These are phyloP conservation scores for Hecatera dysodea DNA, from an alignment of 2,888 invertebrate genomes.

Conservation along the genomic window DNA sequence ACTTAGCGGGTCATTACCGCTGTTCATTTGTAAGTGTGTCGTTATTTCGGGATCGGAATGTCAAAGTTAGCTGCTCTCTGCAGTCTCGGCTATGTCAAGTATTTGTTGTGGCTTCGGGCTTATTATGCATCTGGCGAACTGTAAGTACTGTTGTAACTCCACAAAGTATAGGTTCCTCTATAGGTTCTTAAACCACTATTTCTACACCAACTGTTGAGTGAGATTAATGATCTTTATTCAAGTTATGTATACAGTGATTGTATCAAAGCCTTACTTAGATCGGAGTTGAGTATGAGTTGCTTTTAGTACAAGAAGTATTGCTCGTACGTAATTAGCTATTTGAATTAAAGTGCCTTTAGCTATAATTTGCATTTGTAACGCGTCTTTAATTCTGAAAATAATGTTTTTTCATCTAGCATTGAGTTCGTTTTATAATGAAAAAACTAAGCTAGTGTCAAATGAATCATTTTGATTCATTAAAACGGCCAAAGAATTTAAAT, in stretches of 20 bases:
- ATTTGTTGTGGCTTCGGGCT: constrained; percentile 67
- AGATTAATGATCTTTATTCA: neutral
- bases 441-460: constrained; percentile 26
- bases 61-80: constrained; percentile 53
- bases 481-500: constrained; percentile 55
- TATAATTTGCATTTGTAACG: constrained; percentile 8
- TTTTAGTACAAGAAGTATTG: constrained; percentile 3
- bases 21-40: constrained; percentile 60
- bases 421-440: constrained; percentile 2
- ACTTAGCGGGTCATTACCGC: constrained; percentile 67
- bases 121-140: constrained; percentile 56
- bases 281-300: neutral
- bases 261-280: constrained; percentile 20
- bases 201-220: neutral
- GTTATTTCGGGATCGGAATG: constrained; percentile 71
- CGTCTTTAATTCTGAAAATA: constrained; percentile 4
- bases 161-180: neutral
- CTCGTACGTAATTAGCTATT: neutral
- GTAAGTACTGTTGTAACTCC: constrained; percentile 4
- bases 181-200: neutral
- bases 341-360: constrained; percentile 16
- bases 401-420: constrained; percentile 7
- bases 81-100: constrained; percentile 52
- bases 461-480: constrained; percentile 54
- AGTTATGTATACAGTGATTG: neutral